Base-by-base conservation (phyloP, 2,888 invertebrate species). In the Trichopoda pennipes region DNA sequence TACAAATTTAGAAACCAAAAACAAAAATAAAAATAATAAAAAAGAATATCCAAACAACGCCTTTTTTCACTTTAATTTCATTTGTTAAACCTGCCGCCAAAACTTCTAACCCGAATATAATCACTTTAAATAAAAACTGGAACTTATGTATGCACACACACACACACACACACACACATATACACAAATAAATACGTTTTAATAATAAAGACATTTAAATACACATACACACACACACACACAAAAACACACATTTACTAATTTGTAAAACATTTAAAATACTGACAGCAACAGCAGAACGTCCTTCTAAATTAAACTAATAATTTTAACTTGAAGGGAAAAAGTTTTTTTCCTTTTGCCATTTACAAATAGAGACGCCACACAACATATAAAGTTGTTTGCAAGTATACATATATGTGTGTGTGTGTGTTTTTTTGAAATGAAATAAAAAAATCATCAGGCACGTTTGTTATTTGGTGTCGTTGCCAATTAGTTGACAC, bases 401-500 rank as follows among this genome's bases (percentile, higher is more conserved):
- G n/a, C n/a, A n/a, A n/a, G n/a, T n/a, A n/a, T n/a, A n/a, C n/a
- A n/a, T n/a, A n/a, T n/a, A n/a, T n/a, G 23, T 55, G 44, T 19
- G 32, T 60, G 10, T 21, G 2, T 12, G 35, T 16, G 4, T 16
- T 42, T 28, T 42, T 14, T 6, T 32, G 38, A 44, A 47, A 61
- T 17, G n/a, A 53, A 70, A 60, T 19, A 60, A 58, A 38, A 64
- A 63, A 35, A 70, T 35, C 68, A 74, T 66, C 77, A 69, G 73
- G 55, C 69, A 73, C 61, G 55, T 79, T 81, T 76, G 73, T 76
- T 80, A 77, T 82, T 70, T 81, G 72, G 77, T 84, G 81, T 80
- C 87, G 89, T 86, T 90, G 89, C 89, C 89, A 90, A 90, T 89
- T 89, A 88, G 89, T 89, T 89, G 88, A 89, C 90, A 89, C 88